Evolutionary conservation across 1,140 invertebrate species (phyloP), one percentile per base, ranked within the genome.

Genomic region (Formica selysi): DNA sequence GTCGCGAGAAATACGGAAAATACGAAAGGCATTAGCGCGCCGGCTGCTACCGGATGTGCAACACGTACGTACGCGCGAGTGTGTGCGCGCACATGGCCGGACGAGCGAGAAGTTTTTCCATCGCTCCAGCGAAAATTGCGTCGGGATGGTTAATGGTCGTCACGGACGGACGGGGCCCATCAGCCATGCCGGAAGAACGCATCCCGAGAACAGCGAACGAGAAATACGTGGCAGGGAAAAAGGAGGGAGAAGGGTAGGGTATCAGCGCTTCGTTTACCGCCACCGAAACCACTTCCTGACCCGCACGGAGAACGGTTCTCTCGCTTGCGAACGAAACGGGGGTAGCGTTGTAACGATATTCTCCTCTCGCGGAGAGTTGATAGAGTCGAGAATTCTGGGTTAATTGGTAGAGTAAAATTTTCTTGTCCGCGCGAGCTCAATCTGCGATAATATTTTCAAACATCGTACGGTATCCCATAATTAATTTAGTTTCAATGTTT

Each of bases 91-190:
- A 54, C 7, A n/a, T 38, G 59, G 29, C 32, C n/a, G 3, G 16
- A 13, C n/a, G n/a, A 44, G 32, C 32, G 65, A 70, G 76, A 89
- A 89, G 87, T 89, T 89, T 86, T 88, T 88, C 88, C 87, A 89
- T 89, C 76, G 76, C 32, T 80, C 76, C 32, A 67, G 61, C 62
- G 88, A 88, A 89, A 89, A 79, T 87, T 87, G 84, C 73, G 85
- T 86, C 84, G 70, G 54, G 73, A 87, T 86, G 67, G 86, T 87
- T 87, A 87, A 87, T 87, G 85, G 85, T 80, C 86, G 86, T 87
- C 44, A 86, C 74, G 74, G 13, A 86, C 54, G 83, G 85, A 87
- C 86, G 38, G 65, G 68, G 48, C 73, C 86, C 85, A 87, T 87
- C 85, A 86, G 74, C 64, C 19, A 48, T 26, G 54, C 84, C 65